phyloP scores from a whole-genome alignment of 2,888 invertebrate species.

The Hypena proboscidalis region DNA sequence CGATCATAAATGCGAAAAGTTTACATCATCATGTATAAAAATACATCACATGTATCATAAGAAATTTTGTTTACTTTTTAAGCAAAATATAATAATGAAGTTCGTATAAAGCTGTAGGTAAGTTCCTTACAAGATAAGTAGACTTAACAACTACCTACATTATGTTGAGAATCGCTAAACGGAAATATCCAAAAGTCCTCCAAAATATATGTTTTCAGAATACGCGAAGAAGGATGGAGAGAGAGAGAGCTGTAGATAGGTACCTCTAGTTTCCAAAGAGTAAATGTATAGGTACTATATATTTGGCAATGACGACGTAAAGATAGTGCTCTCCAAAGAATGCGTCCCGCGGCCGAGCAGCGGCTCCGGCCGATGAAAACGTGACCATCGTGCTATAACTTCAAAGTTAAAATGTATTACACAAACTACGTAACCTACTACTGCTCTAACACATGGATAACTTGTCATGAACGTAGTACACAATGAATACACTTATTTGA shows the following conservation, averaged over 20 bases:
- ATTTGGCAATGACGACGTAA: conserved; percentile 57
- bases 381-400: conserved; percentile 43
- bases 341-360: conserved; percentile 16
- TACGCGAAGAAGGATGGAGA: conserved; percentile 61
- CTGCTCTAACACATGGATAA: conserved; percentile 52
- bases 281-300: conserved; percentile 49
- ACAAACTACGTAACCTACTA: conserved; percentile 54
- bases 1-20: conserved; percentile 52
- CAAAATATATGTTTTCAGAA: conserved; percentile 72
- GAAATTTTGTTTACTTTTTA: conserved; percentile 57
- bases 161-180: conserved; percentile 67
- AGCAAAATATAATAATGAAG: conserved; percentile 59
- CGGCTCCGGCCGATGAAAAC: conserved; percentile 25
- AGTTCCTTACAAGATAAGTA: conserved; percentile 56
- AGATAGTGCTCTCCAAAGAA: conserved; percentile 31
- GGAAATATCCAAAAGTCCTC: conserved; percentile 79
- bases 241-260: conserved; percentile 48
- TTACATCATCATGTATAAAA: conserved; percentile 48
- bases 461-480: conserved; percentile 48
- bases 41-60: conserved; percentile 65
- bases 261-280: conserved; percentile 42
- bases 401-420: conserved; percentile 45
- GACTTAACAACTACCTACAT: conserved; percentile 62
- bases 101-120: conserved; percentile 63
- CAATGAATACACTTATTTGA: conserved; percentile 44